A percentile compares a stretch with the other conserved stretches of the same genome.
Conservation (phyloP, 2,888 invertebrate genomes). For the Tetragonula carbonaria region DNA sequence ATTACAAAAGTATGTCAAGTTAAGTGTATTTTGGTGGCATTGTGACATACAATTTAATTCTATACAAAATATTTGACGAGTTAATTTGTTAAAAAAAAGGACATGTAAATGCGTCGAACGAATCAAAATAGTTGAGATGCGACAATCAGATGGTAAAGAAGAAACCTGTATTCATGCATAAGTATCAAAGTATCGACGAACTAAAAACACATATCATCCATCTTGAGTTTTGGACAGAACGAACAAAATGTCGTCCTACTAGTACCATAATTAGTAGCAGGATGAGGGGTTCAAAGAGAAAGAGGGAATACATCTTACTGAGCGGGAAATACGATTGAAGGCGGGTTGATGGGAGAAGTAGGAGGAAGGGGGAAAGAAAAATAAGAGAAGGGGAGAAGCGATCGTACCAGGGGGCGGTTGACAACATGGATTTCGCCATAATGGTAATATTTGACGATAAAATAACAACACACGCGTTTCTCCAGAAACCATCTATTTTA, state of each 20-base stretch:
- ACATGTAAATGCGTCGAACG: too few relatives aligned
- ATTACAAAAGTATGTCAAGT: not conserved
- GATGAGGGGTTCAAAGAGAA: conserved; percentile 41
- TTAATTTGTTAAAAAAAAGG: not conserved
- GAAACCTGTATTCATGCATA: conserved; percentile 38
- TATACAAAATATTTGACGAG: not conserved
- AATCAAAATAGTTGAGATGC: not conserved
- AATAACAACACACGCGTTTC: conserved; percentile 72
- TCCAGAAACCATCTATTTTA: conserved; percentile 9
- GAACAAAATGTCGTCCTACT: conserved; percentile 83
- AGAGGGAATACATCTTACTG: conserved; percentile 60
- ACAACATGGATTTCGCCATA: conserved; percentile 78
- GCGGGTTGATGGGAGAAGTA: conserved; percentile 53
- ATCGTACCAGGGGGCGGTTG: conserved; percentile 74
- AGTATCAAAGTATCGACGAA: conserved; percentile 58
- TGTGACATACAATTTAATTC: not conserved
- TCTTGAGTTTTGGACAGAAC: conserved; percentile 74
- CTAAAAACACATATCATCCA: conserved; percentile 73
- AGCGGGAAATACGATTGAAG: conserved; percentile 76
- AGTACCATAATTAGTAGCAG: conserved; percentile 81
- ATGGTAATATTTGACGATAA: conserved; percentile 72
- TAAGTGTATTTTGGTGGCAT: not conserved
- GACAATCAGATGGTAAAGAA: conserved; percentile 59
- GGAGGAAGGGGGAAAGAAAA: conserved; percentile 57
- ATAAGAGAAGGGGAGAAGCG: conserved; percentile 65